phyloP scores from a whole-genome alignment of 2,113 vertebrate species.

The Centropristis striata region DNA sequence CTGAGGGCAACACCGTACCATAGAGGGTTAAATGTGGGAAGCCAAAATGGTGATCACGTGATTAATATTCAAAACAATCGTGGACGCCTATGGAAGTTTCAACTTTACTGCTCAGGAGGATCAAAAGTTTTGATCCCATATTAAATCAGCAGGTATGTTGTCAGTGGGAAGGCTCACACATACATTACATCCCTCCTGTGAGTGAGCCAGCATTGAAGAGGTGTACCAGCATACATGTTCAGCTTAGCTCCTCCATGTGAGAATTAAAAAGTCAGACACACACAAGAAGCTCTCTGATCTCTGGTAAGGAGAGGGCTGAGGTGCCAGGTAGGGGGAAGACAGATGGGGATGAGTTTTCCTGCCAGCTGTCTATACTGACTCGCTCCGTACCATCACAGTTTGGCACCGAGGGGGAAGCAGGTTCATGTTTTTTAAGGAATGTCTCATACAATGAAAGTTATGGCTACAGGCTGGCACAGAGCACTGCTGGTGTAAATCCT shows the following conservation, averaged over 20 bases:
- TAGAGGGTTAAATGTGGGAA: too few relatives aligned
- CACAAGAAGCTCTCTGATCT: conserved; percentile 68
- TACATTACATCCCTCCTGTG: conserved; percentile 58
- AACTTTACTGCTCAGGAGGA: conserved; percentile 56
- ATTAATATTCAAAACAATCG: too few relatives aligned
- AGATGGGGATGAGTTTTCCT: conserved; percentile 65
- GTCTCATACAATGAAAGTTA: conserved; percentile 54
- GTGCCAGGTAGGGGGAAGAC: conserved; percentile 53
- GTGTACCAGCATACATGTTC: conserved; percentile 66
- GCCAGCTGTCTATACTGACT: conserved; percentile 60
- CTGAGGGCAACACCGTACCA: too few relatives aligned
- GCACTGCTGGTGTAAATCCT: conserved; percentile 41
- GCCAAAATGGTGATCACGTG: too few relatives aligned
- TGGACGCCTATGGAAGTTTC: too few relatives aligned
- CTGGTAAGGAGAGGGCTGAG: conserved; percentile 48
- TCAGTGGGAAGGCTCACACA: conserved; percentile 55
- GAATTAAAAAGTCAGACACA: conserved; percentile 69
- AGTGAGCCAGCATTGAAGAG: conserved; percentile 64
- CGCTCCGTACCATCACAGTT: conserved; percentile 29
- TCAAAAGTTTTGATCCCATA: conserved; percentile 55
- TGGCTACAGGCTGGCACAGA: conserved; percentile 39
- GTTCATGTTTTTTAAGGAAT: conserved; percentile 44
- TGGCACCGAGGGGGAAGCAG: conserved; percentile 32
- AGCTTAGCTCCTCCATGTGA: conserved; percentile 60
- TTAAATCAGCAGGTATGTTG: conserved; percentile 52